A percentile compares a stretch with the other conserved stretches of the same genome.
Evolutionary conservation across 2,113 vertebrate species (phyloP).

Genomic region (Acrocephalus arundinaceus): DNA sequence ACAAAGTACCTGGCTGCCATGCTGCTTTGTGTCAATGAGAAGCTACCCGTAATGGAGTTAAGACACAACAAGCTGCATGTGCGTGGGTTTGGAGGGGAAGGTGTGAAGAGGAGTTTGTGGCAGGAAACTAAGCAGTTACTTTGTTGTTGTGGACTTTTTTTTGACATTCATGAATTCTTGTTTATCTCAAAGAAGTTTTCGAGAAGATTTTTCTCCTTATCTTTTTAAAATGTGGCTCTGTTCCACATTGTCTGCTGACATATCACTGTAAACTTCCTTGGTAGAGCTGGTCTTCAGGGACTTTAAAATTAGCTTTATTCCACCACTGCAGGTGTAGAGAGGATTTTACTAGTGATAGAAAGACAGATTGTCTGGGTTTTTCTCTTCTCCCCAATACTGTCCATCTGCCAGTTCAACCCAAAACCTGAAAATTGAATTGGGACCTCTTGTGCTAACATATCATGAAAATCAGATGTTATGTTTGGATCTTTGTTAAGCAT

Average conservation of each 20-base stretch:
- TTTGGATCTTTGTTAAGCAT: slow-evolving; percentile 1
- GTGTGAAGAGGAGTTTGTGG: slow-evolving; percentile 24
- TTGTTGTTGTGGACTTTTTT: background rate
- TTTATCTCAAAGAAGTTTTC: slow-evolving; percentile 3
- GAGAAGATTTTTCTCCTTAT: background rate
- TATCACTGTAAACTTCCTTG: background rate
- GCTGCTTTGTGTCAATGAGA: background rate
- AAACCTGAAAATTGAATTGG: background rate
- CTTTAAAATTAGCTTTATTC: slow-evolving; percentile 22
- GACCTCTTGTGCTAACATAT: background rate
- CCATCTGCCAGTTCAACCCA: background rate
- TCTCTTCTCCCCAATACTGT: background rate
- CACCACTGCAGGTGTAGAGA: background rate
- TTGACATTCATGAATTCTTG: slow-evolving; percentile 10
- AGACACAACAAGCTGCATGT: background rate
- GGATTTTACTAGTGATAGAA: background rate
- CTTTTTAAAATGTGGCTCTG: background rate
- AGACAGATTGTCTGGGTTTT: background rate
- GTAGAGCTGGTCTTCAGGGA: slow-evolving; percentile 3
- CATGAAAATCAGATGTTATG: slow-evolving; percentile 22
- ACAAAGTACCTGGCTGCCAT: slow-evolving; percentile 6
- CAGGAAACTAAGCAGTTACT: slow-evolving; percentile 34
- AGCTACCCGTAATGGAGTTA: background rate
- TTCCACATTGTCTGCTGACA: background rate
- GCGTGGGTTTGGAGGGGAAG: background rate